A percentile compares a stretch with the other conserved stretches of the same genome.
Evolutionary conservation across 2,113 vertebrate genomes (phyloP).

Genomic region (Grallaria varia): DNA sequence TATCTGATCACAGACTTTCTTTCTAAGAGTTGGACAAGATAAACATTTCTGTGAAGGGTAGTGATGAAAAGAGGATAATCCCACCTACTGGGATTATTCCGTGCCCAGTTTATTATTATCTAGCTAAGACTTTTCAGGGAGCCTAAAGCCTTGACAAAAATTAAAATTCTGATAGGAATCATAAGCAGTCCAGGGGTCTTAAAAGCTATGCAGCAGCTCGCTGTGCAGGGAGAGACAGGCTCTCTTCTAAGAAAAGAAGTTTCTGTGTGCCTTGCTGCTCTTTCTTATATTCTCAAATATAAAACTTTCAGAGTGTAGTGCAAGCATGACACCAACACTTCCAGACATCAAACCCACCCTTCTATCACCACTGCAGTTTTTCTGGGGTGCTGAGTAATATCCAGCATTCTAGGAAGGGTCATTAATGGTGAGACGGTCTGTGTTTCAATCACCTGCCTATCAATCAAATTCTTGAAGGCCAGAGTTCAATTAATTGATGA

Average conservation of each 20-base stretch:
- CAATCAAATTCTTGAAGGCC: conserved; percentile 73
- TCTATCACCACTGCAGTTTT: conserved; percentile 69
- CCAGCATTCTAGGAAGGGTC: conserved; percentile 55
- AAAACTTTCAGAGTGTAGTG: conserved; percentile 39
- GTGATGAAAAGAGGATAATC: not conserved
- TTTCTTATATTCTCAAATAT: not conserved
- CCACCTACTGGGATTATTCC: not conserved
- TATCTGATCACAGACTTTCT: not conserved
- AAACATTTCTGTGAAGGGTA: not conserved
- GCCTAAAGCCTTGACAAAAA: not conserved
- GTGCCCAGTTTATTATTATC: not conserved
- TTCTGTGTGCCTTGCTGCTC: not conserved
- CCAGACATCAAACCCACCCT: conserved; percentile 55
- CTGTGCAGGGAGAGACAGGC: not conserved
- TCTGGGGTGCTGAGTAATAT: conserved; percentile 61
- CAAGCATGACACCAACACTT: conserved; percentile 38
- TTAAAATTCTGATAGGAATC: not conserved
- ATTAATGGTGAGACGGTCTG: conserved; percentile 65
- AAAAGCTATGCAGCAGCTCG: not conserved
- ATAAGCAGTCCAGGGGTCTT: not conserved
- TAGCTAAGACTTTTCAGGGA: not conserved
- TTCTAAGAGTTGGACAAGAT: not conserved
- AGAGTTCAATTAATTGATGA: conserved; percentile 82
- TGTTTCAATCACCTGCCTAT: conserved; percentile 77
- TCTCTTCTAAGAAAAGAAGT: not conserved